Percentiles rank a stretch among this genome's conserved stretches.
Conservation (phyloP, 2,888 invertebrate genomes). For the Apamea monoglypha region DNA sequence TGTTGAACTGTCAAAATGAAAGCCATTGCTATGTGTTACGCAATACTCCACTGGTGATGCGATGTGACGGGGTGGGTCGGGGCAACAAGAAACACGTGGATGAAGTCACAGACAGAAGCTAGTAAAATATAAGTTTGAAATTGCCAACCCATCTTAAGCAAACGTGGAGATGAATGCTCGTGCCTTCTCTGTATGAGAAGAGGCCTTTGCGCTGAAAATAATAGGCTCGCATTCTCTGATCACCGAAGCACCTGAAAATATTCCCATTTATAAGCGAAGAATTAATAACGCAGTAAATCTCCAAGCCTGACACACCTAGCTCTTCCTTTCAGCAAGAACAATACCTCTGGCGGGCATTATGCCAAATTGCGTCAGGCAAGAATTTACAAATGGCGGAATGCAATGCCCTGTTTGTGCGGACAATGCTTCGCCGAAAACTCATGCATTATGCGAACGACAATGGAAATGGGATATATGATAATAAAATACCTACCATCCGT, state of each 20-base stretch:
- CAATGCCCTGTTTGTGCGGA: constrained; percentile 70
- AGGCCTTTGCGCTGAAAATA: too few species aligned
- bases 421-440: constrained; percentile 71
- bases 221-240: background rate
- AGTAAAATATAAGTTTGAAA: background rate
- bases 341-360: constrained; percentile 74
- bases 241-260: constrained; percentile 34
- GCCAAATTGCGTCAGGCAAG: constrained; percentile 81
- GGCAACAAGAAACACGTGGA: too few species aligned
- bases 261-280: constrained; percentile 29
- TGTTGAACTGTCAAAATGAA: too few species aligned
- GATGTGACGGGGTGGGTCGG: too few species aligned
- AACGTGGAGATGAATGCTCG: background rate
- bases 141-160: background rate
- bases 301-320: constrained; percentile 66
- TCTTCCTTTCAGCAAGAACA: constrained; percentile 72
- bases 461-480: constrained; percentile 67
- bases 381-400: constrained; percentile 77
- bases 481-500: constrained; percentile 54
- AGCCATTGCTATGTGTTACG: too few species aligned
- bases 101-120: too few species aligned
- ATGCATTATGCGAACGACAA: constrained; percentile 72
- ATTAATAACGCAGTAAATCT: constrained; percentile 66
- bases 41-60: too few species aligned
- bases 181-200: background rate